Base-by-base conservation (phyloP, 2,888 invertebrate genomes). In the Anthrax anthrax region DNA sequence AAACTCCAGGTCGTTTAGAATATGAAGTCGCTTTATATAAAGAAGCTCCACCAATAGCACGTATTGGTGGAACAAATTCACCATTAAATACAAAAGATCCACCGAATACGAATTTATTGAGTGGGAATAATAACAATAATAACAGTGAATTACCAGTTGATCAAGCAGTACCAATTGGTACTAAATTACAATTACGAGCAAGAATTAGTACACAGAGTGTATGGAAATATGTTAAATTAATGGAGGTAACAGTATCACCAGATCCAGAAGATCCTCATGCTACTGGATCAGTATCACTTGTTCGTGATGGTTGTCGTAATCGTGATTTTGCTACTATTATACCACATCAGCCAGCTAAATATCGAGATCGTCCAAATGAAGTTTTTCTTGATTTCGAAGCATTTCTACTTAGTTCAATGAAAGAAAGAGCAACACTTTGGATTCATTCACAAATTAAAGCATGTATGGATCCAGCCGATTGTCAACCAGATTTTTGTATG, bases 361-460 rank as follows among this genome's bases (percentile, higher is more conserved):
- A 85, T 61, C 74, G 85, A 1, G 86, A 88, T 56, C 73, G 84
- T 18, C 84, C 85, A 58, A 88, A 88, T 63, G 88, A 89, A 61
- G 88, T 89, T 13, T 87, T 86, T 60, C 71, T 89, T 16, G 88
- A 89, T 64, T 89, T 90, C 60, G 88, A 90, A 62, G 89, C 89
- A 0, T 89, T 90, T 61, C 72, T 90, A 0, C 70, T 90, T 2
- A 87, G 87, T 55, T 84, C 85, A 1, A 88, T 87, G 86, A 82
- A 84, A 58, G 88, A 88, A 58, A 73, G 86, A 19, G 85, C 85
- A 2, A 88, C 87, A 0, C 70, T 89, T 0, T 90, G 89, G 89
- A 87, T 89, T 47, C 89, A 90, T 63, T 87, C 88, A 6, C 87
- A 88, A 65, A 88, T 90, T 56, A 88, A 89, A 62, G 89, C 89